Conservation (phyloP, 2,797 vertebrate species). For the Xerus rutilus region DNA sequence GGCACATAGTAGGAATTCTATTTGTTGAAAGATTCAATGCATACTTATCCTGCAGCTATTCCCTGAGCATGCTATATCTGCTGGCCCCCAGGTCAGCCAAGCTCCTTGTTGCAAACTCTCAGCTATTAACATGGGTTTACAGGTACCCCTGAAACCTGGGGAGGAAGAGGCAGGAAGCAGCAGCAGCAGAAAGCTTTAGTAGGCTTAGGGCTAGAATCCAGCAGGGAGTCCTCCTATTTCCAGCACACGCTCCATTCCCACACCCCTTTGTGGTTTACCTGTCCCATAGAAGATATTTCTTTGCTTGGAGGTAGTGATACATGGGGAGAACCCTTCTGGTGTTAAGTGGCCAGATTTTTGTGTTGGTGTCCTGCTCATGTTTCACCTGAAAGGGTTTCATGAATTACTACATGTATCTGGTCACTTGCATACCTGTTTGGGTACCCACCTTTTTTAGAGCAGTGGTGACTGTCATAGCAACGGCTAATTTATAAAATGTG, state of each 20-base stretch:
- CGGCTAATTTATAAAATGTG: neutral
- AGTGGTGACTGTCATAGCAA: neutral
- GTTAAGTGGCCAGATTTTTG: neutral
- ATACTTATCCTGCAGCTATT: neutral
- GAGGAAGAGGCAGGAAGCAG: neutral
- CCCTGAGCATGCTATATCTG: neutral
- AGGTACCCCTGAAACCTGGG: neutral
- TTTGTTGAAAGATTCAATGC: neutral
- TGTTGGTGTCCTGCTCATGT: neutral
- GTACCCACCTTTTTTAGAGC: neutral
- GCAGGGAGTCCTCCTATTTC: too few species aligned
- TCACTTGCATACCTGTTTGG: neutral
- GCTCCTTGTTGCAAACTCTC: neutral
- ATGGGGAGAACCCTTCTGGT: neutral
- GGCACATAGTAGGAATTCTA: neutral
- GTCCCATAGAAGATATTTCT: neutral
- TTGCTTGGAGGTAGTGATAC: neutral
- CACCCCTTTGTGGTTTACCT: neutral
- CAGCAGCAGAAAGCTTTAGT: neutral
- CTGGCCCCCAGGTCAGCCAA: neutral
- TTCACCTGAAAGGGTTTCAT: neutral
- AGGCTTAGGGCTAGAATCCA: neutral
- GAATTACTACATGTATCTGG: neutral
- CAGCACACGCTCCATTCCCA: accelerated
- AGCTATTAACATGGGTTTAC: neutral